Conservation (phyloP, 2,888 invertebrate species). For the Megalurothrips usitatus region DNA sequence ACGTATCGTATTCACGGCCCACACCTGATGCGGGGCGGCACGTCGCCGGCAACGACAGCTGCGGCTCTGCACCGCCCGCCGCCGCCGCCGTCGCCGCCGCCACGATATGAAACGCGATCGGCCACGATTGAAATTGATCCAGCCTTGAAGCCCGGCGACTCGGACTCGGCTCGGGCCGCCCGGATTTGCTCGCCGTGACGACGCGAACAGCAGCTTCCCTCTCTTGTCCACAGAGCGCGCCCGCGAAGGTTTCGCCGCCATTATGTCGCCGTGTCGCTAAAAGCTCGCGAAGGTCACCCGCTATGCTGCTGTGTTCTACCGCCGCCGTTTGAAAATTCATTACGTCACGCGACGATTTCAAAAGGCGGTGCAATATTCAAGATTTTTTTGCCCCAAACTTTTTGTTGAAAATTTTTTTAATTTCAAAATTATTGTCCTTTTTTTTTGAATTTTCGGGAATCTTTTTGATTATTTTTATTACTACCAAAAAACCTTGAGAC, state of each 20-base stretch:
- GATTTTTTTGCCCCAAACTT: no score
- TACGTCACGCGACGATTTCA: background rate
- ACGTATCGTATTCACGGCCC: background rate
- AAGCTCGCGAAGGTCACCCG: background rate
- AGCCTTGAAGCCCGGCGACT: background rate
- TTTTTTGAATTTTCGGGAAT: no score
- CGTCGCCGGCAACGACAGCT: background rate
- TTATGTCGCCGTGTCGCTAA: background rate
- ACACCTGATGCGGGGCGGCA: conserved; percentile 9
- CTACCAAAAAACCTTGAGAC: no score
- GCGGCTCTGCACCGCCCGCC: background rate
- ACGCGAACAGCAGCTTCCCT: background rate
- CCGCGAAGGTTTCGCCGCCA: background rate
- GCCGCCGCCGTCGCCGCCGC: background rate
- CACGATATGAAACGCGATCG: conserved; percentile 2
- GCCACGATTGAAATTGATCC: conserved; percentile 16
- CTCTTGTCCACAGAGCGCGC: no score
- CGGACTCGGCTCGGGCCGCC: background rate
- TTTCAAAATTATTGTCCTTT: background rate
- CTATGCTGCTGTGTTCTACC: no score
- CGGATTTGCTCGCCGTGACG: background rate
- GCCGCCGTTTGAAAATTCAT: no score
- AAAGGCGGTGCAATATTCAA: background rate
- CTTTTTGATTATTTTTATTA: no score
- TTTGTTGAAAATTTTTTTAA: no score